phyloP scores from a whole-genome alignment of 2,888 invertebrate genomes.

The Nemotelus nigrinus region DNA sequence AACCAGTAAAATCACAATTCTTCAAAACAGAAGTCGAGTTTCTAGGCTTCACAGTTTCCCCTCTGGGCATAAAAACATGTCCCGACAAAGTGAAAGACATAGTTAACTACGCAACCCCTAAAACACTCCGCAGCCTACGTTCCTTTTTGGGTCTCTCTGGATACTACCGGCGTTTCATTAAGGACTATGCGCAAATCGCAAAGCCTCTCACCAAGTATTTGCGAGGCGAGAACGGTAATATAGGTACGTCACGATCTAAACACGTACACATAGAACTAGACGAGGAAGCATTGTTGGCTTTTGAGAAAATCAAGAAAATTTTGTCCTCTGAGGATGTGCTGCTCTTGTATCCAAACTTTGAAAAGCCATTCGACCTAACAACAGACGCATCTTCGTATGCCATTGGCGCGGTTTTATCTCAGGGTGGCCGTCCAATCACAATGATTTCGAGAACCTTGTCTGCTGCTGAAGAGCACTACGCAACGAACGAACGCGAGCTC shows the following conservation, averaged over 20 bases:
- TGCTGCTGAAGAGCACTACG: no score
- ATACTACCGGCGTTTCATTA: background rate
- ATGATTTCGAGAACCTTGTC: no score
- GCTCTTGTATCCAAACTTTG: no score
- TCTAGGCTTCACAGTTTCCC: background rate
- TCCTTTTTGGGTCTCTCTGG: background rate
- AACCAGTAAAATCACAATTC: no score
- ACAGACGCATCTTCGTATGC: no score
- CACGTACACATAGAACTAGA: background rate
- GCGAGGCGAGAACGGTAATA: background rate
- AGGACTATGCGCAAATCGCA: background rate
- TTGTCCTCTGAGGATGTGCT: no score
- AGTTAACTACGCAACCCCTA: background rate
- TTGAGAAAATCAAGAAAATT: background rate
- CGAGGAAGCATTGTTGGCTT: background rate
- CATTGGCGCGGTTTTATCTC: no score
- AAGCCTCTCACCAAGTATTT: background rate
- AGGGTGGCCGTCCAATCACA: no score
- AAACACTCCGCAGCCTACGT: background rate
- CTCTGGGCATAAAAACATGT: background rate
- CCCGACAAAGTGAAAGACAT: background rate
- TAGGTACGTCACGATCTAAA: background rate
- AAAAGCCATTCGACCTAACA: no score
- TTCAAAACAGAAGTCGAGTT: background rate
- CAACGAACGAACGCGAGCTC: no score